A percentile compares a stretch with the other conserved stretches of the same genome.
These are phyloP conservation scores for Mizuhopecten yessoensis DNA, from an alignment of 1,140 invertebrate species.

Conservation along the genomic window DNA sequence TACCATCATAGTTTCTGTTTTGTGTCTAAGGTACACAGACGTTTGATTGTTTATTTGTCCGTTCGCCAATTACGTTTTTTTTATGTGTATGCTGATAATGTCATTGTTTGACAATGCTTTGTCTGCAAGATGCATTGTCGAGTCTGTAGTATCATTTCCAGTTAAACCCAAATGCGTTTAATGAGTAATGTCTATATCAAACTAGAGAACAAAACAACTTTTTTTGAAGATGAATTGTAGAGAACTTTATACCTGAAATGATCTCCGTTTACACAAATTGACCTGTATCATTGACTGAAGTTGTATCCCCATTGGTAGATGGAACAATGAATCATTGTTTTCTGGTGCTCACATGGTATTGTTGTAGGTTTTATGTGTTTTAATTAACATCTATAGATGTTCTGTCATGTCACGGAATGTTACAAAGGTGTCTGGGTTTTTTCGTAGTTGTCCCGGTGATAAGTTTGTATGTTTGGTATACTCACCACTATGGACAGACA, in stretches of 20 bases:
- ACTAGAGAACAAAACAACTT: background rate
- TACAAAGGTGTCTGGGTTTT: background rate
- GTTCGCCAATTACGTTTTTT: background rate
- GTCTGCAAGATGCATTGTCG: background rate
- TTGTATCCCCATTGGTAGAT: background rate
- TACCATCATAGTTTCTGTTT: background rate
- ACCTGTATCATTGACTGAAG: background rate
- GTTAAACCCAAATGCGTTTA: background rate
- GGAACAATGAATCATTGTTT: background rate
- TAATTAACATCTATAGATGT: background rate
- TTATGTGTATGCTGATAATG: background rate
- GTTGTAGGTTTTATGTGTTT: background rate
- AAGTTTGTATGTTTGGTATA: background rate
- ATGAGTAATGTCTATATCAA: background rate
- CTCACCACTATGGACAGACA: background rate
- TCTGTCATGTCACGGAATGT: background rate
- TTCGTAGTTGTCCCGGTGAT: background rate
- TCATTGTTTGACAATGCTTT: background rate
- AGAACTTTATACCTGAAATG: conserved; percentile 18
- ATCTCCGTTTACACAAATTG: background rate
- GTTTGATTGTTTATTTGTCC: background rate
- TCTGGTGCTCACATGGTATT: background rate
- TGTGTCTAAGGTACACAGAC: background rate
- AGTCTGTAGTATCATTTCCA: background rate
- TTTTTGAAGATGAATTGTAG: background rate